A percentile compares a stretch with the other conserved stretches of the same genome.
phyloP scores from a whole-genome alignment of 2,888 invertebrate genomes.

The Heteromurus nitidus region DNA sequence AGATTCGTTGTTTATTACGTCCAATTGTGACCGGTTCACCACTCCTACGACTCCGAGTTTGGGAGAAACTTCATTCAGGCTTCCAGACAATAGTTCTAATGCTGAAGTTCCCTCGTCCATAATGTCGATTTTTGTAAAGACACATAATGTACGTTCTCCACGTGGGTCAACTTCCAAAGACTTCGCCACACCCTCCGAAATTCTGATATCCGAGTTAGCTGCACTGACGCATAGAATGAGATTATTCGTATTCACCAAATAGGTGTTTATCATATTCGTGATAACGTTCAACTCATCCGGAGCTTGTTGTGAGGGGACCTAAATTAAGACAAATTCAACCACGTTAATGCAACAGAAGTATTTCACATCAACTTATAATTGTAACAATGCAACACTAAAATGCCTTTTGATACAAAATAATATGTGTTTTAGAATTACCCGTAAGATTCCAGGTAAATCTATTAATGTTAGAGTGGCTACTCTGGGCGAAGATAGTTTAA shows the following conservation, averaged over 20 bases:
- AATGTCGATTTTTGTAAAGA: slow-evolving; percentile 98
- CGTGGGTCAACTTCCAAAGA: slow-evolving; percentile 78
- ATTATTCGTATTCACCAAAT: slow-evolving; percentile 78
- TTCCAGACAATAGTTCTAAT: slow-evolving; percentile 93
- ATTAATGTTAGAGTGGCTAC: slow-evolving; percentile 95
- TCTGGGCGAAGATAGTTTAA: slow-evolving; percentile 95
- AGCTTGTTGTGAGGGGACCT: slow-evolving; percentile 74
- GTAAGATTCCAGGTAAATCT: slow-evolving; percentile 92
- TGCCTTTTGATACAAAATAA: no score
- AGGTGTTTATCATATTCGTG: slow-evolving; percentile 79
- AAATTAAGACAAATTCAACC: neutral
- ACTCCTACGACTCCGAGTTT: slow-evolving; percentile 98
- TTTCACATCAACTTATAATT: no score
- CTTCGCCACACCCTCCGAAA: slow-evolving; percentile 78
- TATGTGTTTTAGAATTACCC: neutral
- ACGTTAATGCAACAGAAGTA: no score
- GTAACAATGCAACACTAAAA: no score
- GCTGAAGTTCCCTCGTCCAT: slow-evolving; percentile 99
- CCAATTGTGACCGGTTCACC: slow-evolving; percentile 98
- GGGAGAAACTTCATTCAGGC: slow-evolving; percentile 96
- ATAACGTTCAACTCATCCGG: slow-evolving; percentile 79
- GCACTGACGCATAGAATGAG: slow-evolving; percentile 78
- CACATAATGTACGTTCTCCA: slow-evolving; percentile 92
- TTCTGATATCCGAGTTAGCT: slow-evolving; percentile 78
- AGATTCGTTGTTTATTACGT: slow-evolving; percentile 80